Evolutionary conservation across 2,113 vertebrate genomes (phyloP), one percentile per base, ranked within the genome.

Genomic region (Eubucco bourcierii): DNA sequence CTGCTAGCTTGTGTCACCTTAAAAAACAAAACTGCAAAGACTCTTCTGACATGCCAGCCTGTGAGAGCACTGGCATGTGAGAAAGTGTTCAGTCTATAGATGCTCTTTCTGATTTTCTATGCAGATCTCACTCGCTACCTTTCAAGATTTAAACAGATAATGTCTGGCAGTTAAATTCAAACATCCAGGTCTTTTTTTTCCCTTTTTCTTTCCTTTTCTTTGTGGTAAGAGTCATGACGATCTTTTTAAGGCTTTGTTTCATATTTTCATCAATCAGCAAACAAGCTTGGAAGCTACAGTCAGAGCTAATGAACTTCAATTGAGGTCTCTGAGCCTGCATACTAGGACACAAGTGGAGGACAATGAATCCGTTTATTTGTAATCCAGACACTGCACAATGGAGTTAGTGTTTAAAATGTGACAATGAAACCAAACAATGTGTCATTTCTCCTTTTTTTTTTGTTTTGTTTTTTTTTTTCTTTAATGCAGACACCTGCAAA

Each of bases 31-130:
- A 83, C 92, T 94, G 92, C 92, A 96, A 94, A 94, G 77, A 72
- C 82, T 94, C 82, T 95, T 95, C 61, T 85, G 93, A 91, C 95
- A 96, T 73, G 86, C 83, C 88, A 96, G 94, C 74, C 94, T 81
- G 83, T 67, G 80, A 90, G 93, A 94, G 86, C 94, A 95, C 86
- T 91, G 90, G 80, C 90, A 88, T 83, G 70, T 86, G 93, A 95
- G 88, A 94, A 93, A 84, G 52, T 58, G 73, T 81, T 86, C 90
- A 88, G 71, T 79, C 77, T 95, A 84, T 72, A 79, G 87, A 94
- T 94, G 90, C 74, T 94, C 94, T 84, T 96, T 92, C 86, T 9
- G 84, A 92, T 84, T 77, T 90, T 84, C 78, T 73, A 25, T n/a
- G 80, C 84, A 90, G 78, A 94, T 88, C 80, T 90, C 56, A 47